phyloP scores from a whole-genome alignment of 2,888 invertebrate species.

The Drosophila prostipennis region DNA sequence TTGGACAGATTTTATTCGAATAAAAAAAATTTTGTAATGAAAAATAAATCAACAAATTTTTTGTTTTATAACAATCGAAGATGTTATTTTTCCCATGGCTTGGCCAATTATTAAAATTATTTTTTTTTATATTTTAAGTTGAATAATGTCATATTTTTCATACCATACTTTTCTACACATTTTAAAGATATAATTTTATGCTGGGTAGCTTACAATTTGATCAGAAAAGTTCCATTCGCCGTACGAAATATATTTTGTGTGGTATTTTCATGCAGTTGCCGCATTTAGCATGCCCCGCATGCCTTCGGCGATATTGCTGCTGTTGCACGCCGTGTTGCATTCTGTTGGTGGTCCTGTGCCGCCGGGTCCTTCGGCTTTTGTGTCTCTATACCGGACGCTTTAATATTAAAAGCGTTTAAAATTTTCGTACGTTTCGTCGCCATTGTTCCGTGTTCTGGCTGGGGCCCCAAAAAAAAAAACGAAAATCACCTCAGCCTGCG shows the following conservation, averaged over 20 bases:
- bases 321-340: conserved; percentile 67
- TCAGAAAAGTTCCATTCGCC: conserved; percentile 1
- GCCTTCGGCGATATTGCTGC: conserved; percentile 42
- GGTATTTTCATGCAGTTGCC: conserved; percentile 52
- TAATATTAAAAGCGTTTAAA: conserved; percentile 78
- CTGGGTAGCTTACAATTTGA: background rate
- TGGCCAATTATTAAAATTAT: background rate
- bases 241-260: conserved; percentile 3
- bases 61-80: too few relatives aligned
- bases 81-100: too few relatives aligned
- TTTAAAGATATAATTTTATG: background rate
- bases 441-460: conserved; percentile 39
- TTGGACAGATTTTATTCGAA: too few relatives aligned
- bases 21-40: too few relatives aligned
- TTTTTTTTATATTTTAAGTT: background rate
- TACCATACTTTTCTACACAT: background rate
- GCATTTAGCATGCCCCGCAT: conserved; percentile 59
- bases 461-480: background rate
- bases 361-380: conserved; percentile 22
- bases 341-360: conserved; percentile 45
- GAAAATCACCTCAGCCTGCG: background rate
- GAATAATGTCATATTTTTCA: background rate
- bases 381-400: conserved; percentile 60
- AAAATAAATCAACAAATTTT: too few relatives aligned
- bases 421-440: conserved; percentile 65